Evolutionary conservation across 2,888 invertebrate genomes (phyloP).

Genomic region (Chymomyza amoena): DNA sequence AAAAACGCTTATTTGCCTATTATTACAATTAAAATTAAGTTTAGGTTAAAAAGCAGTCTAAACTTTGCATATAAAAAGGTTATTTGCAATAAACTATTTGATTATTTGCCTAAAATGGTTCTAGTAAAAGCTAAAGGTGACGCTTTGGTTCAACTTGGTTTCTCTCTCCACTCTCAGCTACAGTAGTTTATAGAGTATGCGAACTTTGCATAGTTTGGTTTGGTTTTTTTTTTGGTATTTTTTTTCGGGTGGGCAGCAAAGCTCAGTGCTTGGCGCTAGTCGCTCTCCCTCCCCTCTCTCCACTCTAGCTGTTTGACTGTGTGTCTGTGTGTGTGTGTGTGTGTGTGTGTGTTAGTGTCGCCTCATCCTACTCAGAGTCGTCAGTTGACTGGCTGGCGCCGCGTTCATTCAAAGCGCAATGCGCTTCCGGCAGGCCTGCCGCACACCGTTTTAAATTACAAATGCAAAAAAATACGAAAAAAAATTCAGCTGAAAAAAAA

Average conservation of each 20-base stretch:
- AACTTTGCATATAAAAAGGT: no score
- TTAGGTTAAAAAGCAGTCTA: no score
- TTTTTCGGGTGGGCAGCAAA: slow-evolving; percentile 5
- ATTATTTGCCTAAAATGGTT: no score
- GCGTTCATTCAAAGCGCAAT: slow-evolving; percentile 28
- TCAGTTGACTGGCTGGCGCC: slow-evolving; percentile 36
- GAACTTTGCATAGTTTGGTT: neutral
- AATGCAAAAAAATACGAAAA: slow-evolving; percentile 30
- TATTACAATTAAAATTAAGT: no score
- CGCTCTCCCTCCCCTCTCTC: neutral
- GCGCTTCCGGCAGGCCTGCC: slow-evolving; percentile 54
- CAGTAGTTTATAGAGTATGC: neutral
- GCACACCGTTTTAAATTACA: slow-evolving; percentile 50
- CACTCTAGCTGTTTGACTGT: neutral
- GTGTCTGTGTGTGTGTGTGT: slow-evolving; percentile 11
- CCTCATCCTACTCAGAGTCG: slow-evolving; percentile 3
- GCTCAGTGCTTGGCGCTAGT: neutral
- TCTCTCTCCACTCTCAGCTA: no score
- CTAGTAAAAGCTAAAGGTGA: no score
- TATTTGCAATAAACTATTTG: no score
- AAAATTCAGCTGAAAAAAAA: slow-evolving; percentile 7
- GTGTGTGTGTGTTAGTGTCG: neutral
- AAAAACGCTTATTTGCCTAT: neutral
- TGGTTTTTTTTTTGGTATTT: neutral
- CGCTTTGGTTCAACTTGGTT: no score